Base-by-base conservation (phyloP, 2,113 vertebrate genomes). In the Petrocephalus microphthalmus region DNA sequence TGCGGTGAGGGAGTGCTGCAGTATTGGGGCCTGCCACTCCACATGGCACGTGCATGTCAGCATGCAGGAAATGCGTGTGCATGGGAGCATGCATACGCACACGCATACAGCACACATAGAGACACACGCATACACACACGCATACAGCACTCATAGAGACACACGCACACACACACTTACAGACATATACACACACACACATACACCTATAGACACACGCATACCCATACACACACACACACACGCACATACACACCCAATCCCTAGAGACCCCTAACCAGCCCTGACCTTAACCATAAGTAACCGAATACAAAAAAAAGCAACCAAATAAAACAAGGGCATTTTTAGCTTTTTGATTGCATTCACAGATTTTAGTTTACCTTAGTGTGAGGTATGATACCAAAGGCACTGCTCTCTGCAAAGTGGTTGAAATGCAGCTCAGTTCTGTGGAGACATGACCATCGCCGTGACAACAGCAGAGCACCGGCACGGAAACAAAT, bases 361-460 rank as follows among this genome's bases (percentile, higher is more conserved):
- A 53, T 13, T 10, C 52, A 53, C 52, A 53, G 52, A 53, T 13
- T 53, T 52, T 15, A 47, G 10, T 88, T 89, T 92, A 98, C 98
- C 97, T 98, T 99, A 47, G 94, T 93, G 87, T 96, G 94, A 15
- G 97, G 95, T 20, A 92, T 2, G 22, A 99, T 97, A 90, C 96
- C 96, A 1, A 99, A 99, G 54, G 96, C 92, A 15, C 94, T 97
- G 94, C 96, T 97, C 89, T 99, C 98, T 22, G 97, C 96, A 93
- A 99, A 93, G 94, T 99, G 98, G 95, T 96, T 98, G 89, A 99
- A 96, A 91, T 99, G 98, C 87, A 99, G 96, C 93, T 99, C 98
- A 4, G 97, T 99, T 94, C 98, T 99, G 93, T 1, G 17, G 78
- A 89, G 85, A 86, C 29, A 85, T 54, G 42, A 53, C 33, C 57